Percentiles rank a stretch among this genome's conserved stretches.
Conservation (phyloP, 2,797 vertebrate genomes). For the Tragopan temminckii region DNA sequence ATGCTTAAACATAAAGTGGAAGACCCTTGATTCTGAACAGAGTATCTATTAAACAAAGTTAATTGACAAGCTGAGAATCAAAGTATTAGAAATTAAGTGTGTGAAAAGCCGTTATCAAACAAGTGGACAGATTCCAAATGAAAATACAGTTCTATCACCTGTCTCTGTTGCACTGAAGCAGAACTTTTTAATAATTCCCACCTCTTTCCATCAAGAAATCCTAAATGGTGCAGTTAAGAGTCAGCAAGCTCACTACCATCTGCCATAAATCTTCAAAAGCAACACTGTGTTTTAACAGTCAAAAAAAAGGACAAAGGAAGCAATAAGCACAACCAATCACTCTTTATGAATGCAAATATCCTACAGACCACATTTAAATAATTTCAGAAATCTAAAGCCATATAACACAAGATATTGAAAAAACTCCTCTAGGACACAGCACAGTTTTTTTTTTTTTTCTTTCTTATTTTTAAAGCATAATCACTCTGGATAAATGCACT, state of each 20-base stretch:
- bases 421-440: conserved; percentile 17
- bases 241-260: conserved; percentile 79
- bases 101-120: not conserved
- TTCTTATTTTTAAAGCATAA: conserved; percentile 31
- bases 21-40: not conserved
- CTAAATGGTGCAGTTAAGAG: conserved; percentile 75
- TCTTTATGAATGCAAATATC: conserved; percentile 78
- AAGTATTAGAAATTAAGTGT: not conserved
- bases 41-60: not conserved
- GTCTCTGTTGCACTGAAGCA: conserved; percentile 43
- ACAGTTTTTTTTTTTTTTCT: not conserved
- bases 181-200: conserved; percentile 29
- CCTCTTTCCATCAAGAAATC: conserved; percentile 67
- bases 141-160: conserved; percentile 64
- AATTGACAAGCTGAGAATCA: not conserved
- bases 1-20: accelerated
- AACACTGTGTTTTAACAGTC: conserved; percentile 80
- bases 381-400: conserved; percentile 69
- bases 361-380: conserved; percentile 74
- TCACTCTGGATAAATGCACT: conserved; percentile 10
- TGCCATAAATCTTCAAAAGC: conserved; percentile 80
- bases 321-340: conserved; percentile 73
- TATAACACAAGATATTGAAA: conserved; percentile 24
- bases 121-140: not conserved
- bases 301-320: conserved; percentile 70